phyloP scores from a whole-genome alignment of 2,113 vertebrate genomes.

The Callopanchax toddi region DNA sequence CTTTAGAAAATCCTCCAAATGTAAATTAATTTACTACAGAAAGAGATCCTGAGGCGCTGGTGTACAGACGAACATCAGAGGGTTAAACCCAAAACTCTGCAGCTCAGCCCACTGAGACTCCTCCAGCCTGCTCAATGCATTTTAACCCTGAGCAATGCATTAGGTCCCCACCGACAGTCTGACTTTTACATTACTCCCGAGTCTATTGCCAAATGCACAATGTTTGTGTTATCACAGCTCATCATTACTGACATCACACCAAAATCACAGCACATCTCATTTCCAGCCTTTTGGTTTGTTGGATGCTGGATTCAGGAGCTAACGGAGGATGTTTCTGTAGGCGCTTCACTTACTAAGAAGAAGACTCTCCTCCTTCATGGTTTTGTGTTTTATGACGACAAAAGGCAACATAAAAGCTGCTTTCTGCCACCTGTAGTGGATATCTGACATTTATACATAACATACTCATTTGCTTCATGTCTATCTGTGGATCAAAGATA shows the following conservation, averaged over 20 bases:
- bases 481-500: not conserved
- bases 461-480: not conserved
- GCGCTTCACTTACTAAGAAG: slow-evolving; percentile 11
- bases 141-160: slow-evolving; percentile 49
- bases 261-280: slow-evolving; percentile 27
- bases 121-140: slow-evolving; percentile 46
- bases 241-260: slow-evolving; percentile 19
- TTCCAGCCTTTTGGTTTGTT: slow-evolving; percentile 12
- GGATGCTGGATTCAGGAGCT: slow-evolving; percentile 19
- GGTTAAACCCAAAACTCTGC: slow-evolving; percentile 70
- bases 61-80: slow-evolving; percentile 62
- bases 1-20: slow-evolving; percentile 98
- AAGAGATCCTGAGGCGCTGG: slow-evolving; percentile 84
- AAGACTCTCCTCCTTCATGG: slow-evolving; percentile 2
- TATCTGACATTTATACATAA: not conserved
- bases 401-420: not conserved
- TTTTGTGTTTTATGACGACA: slow-evolving; percentile 7
- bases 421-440: not conserved
- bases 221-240: slow-evolving; percentile 37
- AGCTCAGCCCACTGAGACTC: slow-evolving; percentile 57
- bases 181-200: slow-evolving; percentile 45
- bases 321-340: slow-evolving; percentile 24
- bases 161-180: slow-evolving; percentile 32
- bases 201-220: slow-evolving; percentile 32
- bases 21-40: slow-evolving; percentile 96